Conservation (phyloP, 2,888 invertebrate genomes). For the Aromia moschata region DNA sequence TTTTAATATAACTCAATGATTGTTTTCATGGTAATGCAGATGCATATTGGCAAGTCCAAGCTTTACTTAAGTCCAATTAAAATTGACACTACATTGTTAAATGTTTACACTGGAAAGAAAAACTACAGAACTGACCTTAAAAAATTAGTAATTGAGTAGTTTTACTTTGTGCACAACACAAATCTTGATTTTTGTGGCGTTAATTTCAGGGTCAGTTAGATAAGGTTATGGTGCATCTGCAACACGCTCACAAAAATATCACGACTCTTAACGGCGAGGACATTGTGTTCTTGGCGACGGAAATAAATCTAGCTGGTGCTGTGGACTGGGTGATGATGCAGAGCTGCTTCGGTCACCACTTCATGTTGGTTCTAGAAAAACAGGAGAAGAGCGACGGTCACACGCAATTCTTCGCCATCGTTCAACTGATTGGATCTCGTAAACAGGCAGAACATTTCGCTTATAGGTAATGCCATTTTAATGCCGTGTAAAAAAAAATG, state of each 20-base stretch:
- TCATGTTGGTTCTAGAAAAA: constrained; percentile 99
- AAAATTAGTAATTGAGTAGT: no score
- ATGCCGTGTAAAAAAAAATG: no score
- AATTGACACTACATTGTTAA: not conserved
- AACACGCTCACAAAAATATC: constrained; percentile 97
- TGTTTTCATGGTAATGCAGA: no score
- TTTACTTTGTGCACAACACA: no score
- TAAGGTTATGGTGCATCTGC: constrained; percentile 98
- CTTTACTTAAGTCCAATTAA: not conserved
- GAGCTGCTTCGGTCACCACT: constrained; percentile 98
- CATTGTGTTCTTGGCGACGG: constrained; percentile 99
- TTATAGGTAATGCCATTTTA: constrained; percentile 78
- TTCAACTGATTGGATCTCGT: constrained; percentile 97
- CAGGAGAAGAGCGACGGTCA: constrained; percentile 98
- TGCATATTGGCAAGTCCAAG: no score
- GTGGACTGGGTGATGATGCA: constrained; percentile 99
- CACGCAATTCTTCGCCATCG: constrained; percentile 97
- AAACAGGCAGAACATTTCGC: constrained; percentile 99
- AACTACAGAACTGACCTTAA: no score
- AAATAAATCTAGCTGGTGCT: constrained; percentile 98
- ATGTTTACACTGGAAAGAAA: not conserved
- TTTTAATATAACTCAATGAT: no score
- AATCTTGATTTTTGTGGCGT: constrained; percentile 16
- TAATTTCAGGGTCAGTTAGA: constrained; percentile 85
- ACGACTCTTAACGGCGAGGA: constrained; percentile 98